Percentiles rank a stretch among this genome's conserved stretches.
phyloP scores from a whole-genome alignment of 2,888 invertebrate species.

The Eupithecia inturbata region DNA sequence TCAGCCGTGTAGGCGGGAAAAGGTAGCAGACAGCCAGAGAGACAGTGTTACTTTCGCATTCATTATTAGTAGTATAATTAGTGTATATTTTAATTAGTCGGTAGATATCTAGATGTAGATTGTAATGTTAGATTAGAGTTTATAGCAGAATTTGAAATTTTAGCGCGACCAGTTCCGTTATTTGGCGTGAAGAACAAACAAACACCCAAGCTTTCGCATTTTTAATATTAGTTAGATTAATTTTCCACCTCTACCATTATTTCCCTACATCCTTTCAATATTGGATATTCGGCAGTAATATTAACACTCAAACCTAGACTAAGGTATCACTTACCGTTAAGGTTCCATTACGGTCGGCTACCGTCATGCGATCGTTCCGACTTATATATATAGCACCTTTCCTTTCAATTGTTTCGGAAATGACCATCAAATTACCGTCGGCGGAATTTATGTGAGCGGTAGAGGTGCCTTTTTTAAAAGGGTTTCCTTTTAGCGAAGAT shows the following conservation, averaged over 20 bases:
- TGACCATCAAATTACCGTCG: slow-evolving; percentile 44
- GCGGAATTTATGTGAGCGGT: slow-evolving; percentile 38
- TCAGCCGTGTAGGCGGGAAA: no score
- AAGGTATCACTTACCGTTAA: slow-evolving; percentile 43
- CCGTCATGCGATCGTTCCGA: slow-evolving; percentile 42
- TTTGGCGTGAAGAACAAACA: not conserved
- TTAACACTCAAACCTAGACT: slow-evolving; percentile 39
- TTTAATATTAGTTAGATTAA: not conserved
- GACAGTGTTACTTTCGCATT: no score
- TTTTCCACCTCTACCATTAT: not conserved
- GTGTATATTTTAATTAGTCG: no score
- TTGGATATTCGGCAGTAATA: slow-evolving; percentile 31
- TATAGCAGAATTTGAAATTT: no score
- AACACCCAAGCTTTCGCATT: not conserved
- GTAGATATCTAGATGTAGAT: no score
- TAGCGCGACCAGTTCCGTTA: no score
- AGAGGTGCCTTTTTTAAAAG: slow-evolving; percentile 53
- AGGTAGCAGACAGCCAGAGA: no score
- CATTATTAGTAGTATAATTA: no score
- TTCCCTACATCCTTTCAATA: slow-evolving; percentile 10
- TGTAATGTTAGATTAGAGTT: no score
- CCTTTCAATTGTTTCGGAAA: slow-evolving; percentile 46
- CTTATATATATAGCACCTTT: slow-evolving; percentile 45
- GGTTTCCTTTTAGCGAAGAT: slow-evolving; percentile 37
- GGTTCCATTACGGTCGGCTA: slow-evolving; percentile 39